These are phyloP conservation scores for Stenichneumon culpator DNA, from an alignment of 2,888 invertebrate genomes.

Conservation along the genomic window DNA sequence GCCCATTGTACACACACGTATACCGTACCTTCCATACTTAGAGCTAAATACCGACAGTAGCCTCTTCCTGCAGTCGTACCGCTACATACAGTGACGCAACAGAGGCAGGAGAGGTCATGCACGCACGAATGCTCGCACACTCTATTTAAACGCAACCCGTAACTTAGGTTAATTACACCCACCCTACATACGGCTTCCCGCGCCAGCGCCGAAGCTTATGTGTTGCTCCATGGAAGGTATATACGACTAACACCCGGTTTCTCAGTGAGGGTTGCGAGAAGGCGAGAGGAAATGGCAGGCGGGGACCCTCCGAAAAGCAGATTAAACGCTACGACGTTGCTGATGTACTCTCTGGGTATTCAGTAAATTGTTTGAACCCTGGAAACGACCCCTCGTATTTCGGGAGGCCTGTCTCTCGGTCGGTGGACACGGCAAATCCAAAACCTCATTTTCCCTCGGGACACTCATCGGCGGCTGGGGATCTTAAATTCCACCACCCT, in stretches of 20 bases:
- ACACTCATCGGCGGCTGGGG: not conserved
- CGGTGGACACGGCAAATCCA: not conserved
- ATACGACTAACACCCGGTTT: conserved; percentile 31
- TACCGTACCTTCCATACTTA: not conserved
- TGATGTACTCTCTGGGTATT: conserved; percentile 71
- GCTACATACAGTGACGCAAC: conserved; percentile 11
- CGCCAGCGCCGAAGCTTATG: conserved; percentile 22
- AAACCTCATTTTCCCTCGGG: conserved; percentile 23
- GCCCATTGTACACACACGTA: conserved; percentile 8
- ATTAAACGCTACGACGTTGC: conserved; percentile 71
- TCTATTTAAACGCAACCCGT: conserved; percentile 67
- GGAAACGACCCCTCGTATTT: conserved; percentile 71
- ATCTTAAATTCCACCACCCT: not conserved
- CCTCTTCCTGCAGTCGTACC: not conserved
- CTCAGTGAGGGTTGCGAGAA: conserved; percentile 32
- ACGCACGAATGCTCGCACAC: conserved; percentile 63
- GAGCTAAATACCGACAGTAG: conserved; percentile 15
- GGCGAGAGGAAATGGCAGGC: conserved; percentile 61
- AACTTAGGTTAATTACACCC: conserved; percentile 71
- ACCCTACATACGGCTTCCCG: conserved; percentile 42
- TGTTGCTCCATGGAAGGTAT: conserved; percentile 11
- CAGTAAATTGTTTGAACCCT: conserved; percentile 71
- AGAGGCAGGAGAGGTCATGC: conserved; percentile 19
- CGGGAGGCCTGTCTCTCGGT: conserved; percentile 57
- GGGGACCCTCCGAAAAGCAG: conserved; percentile 59